These are phyloP conservation scores for Pantherophis vulpinus DNA, from an alignment of 2,797 vertebrate species.

Conservation along the genomic window DNA sequence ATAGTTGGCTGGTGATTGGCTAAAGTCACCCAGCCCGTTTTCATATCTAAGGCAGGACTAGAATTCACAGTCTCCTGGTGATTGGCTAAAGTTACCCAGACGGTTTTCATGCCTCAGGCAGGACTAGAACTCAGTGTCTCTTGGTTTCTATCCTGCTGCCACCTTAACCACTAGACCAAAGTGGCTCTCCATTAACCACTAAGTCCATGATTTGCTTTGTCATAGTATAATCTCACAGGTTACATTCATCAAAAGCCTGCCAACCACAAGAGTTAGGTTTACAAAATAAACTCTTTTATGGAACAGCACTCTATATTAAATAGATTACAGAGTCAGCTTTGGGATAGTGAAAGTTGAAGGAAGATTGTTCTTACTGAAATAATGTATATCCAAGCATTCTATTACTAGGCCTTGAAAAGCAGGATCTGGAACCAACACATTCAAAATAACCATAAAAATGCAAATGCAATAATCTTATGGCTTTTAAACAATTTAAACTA, in stretches of 20 bases:
- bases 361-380: background rate
- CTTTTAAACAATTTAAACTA: background rate
- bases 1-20: background rate
- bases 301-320: background rate
- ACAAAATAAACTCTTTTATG: background rate
- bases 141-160: background rate
- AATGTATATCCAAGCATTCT: background rate
- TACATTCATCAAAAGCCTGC: background rate
- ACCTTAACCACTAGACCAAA: background rate
- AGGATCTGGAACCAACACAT: background rate
- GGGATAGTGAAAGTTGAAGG: background rate
- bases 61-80: background rate
- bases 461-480: background rate
- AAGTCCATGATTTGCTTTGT: background rate
- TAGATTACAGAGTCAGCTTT: background rate
- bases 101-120: background rate
- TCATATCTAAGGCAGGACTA: background rate
- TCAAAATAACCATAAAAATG: background rate
- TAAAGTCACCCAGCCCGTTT: no score
- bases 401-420: background rate
- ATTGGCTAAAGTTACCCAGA: background rate
- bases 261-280: background rate
- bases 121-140: background rate
- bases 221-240: background rate
- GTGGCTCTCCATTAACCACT: background rate